phyloP scores from a whole-genome alignment of 1,140 invertebrate species.

The Hyphantria cunea region DNA sequence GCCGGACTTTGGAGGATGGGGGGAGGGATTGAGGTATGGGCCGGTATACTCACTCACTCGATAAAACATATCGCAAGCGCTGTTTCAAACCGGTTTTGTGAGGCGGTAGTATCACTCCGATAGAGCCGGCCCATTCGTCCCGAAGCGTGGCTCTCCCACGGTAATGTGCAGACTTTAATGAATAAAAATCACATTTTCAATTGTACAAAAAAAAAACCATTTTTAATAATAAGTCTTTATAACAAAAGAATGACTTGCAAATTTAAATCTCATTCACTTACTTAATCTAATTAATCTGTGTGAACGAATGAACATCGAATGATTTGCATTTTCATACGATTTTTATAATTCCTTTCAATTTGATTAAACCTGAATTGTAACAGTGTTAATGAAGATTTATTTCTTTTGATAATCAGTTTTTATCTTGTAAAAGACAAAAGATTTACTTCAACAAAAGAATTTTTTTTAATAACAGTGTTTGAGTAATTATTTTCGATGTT shows the following conservation, averaged over 20 bases:
- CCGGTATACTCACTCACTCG: no score
- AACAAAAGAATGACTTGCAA: conserved; percentile 41
- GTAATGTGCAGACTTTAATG: background rate
- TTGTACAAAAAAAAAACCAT: conserved; percentile 25
- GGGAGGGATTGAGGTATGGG: no score
- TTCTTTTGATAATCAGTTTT: conserved; percentile 11
- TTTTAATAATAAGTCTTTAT: conserved; percentile 28
- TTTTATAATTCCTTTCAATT: conserved; percentile 23
- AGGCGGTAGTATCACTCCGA: no score
- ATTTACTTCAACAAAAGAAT: background rate
- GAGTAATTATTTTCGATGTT: no score
- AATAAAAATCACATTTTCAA: background rate
- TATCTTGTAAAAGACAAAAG: conserved; percentile 1
- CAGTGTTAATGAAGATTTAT: conserved; percentile 18
- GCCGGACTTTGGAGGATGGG: no score
- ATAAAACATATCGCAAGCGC: no score
- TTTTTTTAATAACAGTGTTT: background rate
- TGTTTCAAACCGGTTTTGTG: no score
- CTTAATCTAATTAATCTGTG: conserved; percentile 48
- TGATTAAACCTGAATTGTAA: conserved; percentile 27
- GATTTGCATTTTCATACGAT: conserved; percentile 39
- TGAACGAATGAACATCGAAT: conserved; percentile 43
- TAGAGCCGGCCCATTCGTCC: no score
- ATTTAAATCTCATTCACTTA: conserved; percentile 37
- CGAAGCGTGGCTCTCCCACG: no score